Base-by-base conservation (phyloP, 2,797 vertebrate genomes). In the Megaceryle alcyon region DNA sequence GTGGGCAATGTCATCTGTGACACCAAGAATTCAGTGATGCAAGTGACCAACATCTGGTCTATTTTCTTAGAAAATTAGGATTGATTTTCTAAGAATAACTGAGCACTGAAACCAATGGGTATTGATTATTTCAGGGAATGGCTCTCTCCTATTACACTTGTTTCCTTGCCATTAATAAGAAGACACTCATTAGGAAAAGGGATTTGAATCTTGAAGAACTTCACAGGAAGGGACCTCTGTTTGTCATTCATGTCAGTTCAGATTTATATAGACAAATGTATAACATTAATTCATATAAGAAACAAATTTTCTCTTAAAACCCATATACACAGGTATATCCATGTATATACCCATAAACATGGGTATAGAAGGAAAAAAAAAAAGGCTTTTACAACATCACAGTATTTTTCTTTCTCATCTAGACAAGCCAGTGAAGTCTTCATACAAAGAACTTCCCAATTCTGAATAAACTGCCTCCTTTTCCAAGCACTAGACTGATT, bases 11-110 rank as follows among this genome's bases (percentile, higher is more conserved):
- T 92, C 82, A 92, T 25, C 79, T 86, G 0, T 2, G 46, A 86
- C 59, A 86, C 22, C 59, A 90, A 81, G 61, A 95, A 46, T 14
- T 63, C 39, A 28, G 18, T 76, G 73, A 25, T 90, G 61, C 12
- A 71, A 70, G 86, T 2, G 6, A 66, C 51, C 57, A 94, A 22
- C 21, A 59, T 35, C 46, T 72, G 54, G 11, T 78, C 39, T 63
- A 19, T 88, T 94, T 95, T 87, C 86, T 85, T 93, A 87, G 75
- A 96, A 95, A 95, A 95, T 70, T 39, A 80, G 11, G 4, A 61
- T 11, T 77, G 70, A 85, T 91, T 85, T 85, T 92, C 78, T 82
- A 92, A 85, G 56, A 87, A 81, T 59, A 91, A 80, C 39, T 48
- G 48, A 89, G 7, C 9, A 22, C 41, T 46, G 44, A 61, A 94